phyloP scores from a whole-genome alignment of 2,888 invertebrate genomes.

The Oligia fasciuncula region DNA sequence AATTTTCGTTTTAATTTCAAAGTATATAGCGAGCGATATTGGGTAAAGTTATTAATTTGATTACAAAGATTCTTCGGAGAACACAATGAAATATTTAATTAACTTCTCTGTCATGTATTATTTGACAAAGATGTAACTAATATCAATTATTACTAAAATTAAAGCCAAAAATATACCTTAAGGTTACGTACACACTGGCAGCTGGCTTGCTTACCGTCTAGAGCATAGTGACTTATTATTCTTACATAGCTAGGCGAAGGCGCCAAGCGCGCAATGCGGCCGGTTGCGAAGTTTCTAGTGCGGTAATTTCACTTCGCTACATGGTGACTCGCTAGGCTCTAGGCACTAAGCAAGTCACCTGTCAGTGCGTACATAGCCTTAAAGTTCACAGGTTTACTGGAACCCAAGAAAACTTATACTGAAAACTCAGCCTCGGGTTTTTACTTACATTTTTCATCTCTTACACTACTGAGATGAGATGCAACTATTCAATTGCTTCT shows the following conservation, averaged over 20 bases:
- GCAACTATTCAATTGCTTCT: slow-evolving; percentile 12
- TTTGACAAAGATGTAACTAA: neutral
- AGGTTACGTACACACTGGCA: neutral
- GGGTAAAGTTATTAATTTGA: slow-evolving; percentile 24
- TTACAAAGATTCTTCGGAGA: slow-evolving; percentile 4
- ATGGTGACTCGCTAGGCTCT: neutral
- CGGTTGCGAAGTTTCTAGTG: too few relatives aligned
- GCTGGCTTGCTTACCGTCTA: neutral
- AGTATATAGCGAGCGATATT: neutral
- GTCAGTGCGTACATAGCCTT: neutral
- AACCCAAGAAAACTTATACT: neutral
- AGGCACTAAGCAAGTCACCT: neutral
- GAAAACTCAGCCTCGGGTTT: neutral
- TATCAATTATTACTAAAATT: neutral
- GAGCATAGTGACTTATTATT: neutral
- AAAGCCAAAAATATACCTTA: neutral
- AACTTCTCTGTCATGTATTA: neutral
- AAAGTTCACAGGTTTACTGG: neutral
- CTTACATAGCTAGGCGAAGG: neutral
- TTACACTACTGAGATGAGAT: slow-evolving; percentile 6
- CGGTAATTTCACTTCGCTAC: neutral
- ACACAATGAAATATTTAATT: slow-evolving; percentile 3
- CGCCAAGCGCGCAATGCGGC: neutral
- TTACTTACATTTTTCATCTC: neutral
- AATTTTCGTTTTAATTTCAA: slow-evolving; percentile 1